phyloP scores from a whole-genome alignment of 1,140 invertebrate species.

The Drosophila pallidifrons region DNA sequence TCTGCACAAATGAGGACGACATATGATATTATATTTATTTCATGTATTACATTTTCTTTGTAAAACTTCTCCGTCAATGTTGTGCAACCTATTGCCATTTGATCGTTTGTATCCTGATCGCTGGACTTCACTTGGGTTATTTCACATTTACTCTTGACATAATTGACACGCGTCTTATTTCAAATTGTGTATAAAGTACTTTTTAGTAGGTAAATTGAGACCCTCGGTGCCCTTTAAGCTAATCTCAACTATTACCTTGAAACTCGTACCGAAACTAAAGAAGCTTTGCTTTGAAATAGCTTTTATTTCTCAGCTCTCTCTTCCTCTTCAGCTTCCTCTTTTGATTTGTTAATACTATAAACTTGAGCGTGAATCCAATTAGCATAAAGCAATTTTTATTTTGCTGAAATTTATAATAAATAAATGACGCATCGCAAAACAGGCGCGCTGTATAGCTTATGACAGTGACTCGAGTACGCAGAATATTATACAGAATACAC shows the following conservation, averaged over 20 bases:
- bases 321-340: background rate
- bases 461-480: slow-evolving; percentile 4
- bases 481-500: slow-evolving; percentile 14
- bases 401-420: slow-evolving; percentile 19
- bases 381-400: slow-evolving; percentile 21
- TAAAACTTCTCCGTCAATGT: background rate
- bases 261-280: slow-evolving; percentile 1
- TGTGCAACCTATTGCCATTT: background rate
- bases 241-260: slow-evolving; percentile 9
- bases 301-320: background rate
- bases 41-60: background rate
- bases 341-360: background rate
- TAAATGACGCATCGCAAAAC: slow-evolving; percentile 42
- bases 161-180: slow-evolving; percentile 15
- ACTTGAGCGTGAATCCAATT: slow-evolving; percentile 30
- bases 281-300: background rate
- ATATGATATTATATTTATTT: background rate
- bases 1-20: no score
- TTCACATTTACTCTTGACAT: slow-evolving; percentile 69
- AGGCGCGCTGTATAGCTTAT: background rate
- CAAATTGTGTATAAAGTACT: slow-evolving; percentile 2
- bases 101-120: slow-evolving; percentile 25
- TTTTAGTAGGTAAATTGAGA: slow-evolving; percentile 3
- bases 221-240: slow-evolving; percentile 10
- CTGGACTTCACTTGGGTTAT: slow-evolving; percentile 35